Evolutionary conservation across 2,113 vertebrate species (phyloP).

Genomic region (Aldabrachelys gigantea): DNA sequence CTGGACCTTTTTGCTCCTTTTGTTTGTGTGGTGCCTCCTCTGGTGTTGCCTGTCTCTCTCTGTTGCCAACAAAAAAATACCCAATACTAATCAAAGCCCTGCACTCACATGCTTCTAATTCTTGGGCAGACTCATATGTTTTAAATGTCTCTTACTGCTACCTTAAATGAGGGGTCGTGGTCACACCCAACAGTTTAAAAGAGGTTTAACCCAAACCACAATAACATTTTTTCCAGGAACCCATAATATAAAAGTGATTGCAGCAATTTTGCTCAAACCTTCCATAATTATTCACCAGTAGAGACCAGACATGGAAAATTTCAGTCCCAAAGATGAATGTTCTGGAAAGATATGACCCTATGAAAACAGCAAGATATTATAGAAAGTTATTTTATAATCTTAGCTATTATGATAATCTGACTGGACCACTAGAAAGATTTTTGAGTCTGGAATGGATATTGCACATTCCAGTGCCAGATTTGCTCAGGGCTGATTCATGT

Average conservation of each 20-base stretch:
- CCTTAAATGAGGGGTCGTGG: background rate
- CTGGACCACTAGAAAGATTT: too few relatives aligned
- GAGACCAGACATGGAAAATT: background rate
- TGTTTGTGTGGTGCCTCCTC: too few relatives aligned
- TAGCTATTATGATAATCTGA: background rate
- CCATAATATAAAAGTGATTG: background rate
- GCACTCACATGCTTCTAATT: background rate
- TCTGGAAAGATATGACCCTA: background rate
- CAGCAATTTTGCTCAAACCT: background rate
- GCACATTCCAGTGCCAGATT: background rate
- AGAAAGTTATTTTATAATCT: background rate
- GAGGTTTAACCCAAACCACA: background rate
- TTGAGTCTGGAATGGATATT: background rate
- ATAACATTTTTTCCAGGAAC: background rate
- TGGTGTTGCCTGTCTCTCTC: too few relatives aligned
- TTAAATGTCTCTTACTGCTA: background rate
- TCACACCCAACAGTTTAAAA: background rate
- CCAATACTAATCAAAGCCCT: background rate
- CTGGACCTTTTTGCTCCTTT: background rate
- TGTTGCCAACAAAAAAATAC: background rate
- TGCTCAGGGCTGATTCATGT: background rate
- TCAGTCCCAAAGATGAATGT: background rate
- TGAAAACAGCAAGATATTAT: background rate
- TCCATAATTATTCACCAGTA: background rate
- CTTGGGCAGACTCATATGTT: background rate